Percentiles rank a stretch among this genome's conserved stretches.
phyloP scores from a whole-genome alignment of 2,888 invertebrate genomes.

The Lycaena phlaeas region DNA sequence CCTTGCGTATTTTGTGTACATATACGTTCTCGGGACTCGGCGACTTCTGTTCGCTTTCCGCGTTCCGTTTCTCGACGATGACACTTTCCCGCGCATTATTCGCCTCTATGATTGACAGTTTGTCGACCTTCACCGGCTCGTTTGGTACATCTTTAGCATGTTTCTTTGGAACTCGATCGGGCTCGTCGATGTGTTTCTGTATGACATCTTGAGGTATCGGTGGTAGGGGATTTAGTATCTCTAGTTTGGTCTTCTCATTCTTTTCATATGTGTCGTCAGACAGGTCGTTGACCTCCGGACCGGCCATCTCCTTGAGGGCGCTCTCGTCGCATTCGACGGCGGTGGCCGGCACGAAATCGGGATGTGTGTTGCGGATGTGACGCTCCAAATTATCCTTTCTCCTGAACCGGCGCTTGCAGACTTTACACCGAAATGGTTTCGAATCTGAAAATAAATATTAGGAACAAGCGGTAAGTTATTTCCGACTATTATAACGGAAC shows the following conservation, averaged over 20 bases:
- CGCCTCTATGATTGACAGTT: constrained; percentile 56
- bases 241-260: constrained; percentile 39
- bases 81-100: constrained; percentile 62
- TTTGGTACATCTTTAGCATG: constrained; percentile 8
- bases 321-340: constrained; percentile 47
- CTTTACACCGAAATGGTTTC: constrained; percentile 79
- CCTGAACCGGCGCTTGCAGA: constrained; percentile 80
- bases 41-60: constrained; percentile 27
- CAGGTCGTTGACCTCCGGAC: constrained; percentile 8
- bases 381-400: constrained; percentile 85
- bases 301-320: constrained; percentile 33
- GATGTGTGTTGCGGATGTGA: constrained; percentile 84
- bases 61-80: constrained; percentile 44
- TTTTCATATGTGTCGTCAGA: constrained; percentile 29
- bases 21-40: constrained; percentile 32
- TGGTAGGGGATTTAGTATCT: constrained; percentile 49
- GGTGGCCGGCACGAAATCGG: constrained; percentile 48
- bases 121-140: constrained; percentile 39
- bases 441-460: constrained; percentile 68
- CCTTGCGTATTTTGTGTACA: constrained; percentile 61
- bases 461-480: constrained; percentile 12
- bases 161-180: not conserved
- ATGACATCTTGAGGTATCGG: constrained; percentile 48
- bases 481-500: too few relatives aligned
- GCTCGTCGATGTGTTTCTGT: constrained; percentile 36